phyloP scores from a whole-genome alignment of 2,797 vertebrate species.

The Sciurus vulgaris region DNA sequence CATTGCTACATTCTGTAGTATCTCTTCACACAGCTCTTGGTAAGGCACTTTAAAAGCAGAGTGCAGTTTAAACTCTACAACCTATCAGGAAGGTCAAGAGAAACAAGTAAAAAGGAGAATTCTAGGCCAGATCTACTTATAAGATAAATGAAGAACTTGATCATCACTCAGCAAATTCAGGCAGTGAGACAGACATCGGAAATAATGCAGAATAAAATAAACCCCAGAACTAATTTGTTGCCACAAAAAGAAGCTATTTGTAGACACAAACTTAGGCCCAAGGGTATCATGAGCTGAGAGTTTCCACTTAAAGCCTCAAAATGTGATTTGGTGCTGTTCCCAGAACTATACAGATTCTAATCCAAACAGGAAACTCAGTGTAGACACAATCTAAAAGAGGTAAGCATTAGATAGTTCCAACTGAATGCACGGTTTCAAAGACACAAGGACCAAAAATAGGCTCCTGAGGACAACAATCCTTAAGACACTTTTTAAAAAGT shows the following conservation, averaged over 20 bases:
- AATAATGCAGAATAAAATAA: constrained; percentile 74
- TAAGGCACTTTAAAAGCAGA: neutral
- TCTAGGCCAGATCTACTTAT: constrained; percentile 48
- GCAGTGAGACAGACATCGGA: constrained; percentile 59
- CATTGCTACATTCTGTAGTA: neutral
- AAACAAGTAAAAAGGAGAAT: constrained; percentile 25
- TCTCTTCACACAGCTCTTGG: neutral
- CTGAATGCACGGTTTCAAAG: constrained; percentile 44
- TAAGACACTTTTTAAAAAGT: neutral
- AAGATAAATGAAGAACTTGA: constrained; percentile 62
- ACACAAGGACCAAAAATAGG: constrained; percentile 54
- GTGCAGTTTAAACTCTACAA: constrained; percentile 14
- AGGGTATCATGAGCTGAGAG: constrained; percentile 68
- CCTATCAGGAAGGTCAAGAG: constrained; percentile 56
- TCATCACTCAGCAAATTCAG: constrained; percentile 69
- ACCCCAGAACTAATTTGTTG: constrained; percentile 75
- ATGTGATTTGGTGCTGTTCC: constrained; percentile 80
- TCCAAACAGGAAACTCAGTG: constrained; percentile 76
- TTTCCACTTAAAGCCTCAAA: constrained; percentile 78
- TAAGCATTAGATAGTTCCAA: constrained; percentile 31
- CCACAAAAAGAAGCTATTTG: constrained; percentile 82
- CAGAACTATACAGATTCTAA: constrained; percentile 71
- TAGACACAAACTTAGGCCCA: constrained; percentile 76
- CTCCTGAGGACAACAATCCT: constrained; percentile 6
- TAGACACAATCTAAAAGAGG: constrained; percentile 75